Evolutionary conservation across 1,140 invertebrate species (phyloP).

Genomic region (Periplaneta americana): DNA sequence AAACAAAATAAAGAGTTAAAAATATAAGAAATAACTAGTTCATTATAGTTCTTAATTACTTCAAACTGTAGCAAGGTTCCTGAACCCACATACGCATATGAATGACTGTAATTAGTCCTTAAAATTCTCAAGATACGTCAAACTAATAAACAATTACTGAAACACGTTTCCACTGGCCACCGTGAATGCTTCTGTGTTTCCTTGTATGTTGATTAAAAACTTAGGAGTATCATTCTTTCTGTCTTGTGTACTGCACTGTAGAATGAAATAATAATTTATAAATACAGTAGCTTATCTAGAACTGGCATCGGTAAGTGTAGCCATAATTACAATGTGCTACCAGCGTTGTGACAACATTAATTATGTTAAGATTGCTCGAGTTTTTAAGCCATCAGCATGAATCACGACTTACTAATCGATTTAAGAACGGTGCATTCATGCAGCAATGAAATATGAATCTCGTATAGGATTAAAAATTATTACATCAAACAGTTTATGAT

Average conservation of each 20-base stretch:
- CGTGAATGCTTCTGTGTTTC: not conserved
- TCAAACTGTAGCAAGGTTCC: not conserved
- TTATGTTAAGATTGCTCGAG: not conserved
- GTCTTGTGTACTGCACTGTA: not conserved
- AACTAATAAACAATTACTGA: not conserved
- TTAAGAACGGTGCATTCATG: not conserved
- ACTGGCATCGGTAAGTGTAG: not conserved
- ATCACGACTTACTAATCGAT: not conserved
- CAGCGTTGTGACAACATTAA: not conserved
- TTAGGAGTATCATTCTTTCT: too few species aligned
- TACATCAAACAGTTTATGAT: too few species aligned
- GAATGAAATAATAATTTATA: not conserved
- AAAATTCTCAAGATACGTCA: not conserved
- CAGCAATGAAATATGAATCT: not conserved
- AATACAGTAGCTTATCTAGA: not conserved
- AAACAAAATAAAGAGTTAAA: not conserved
- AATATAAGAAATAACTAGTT: too few species aligned
- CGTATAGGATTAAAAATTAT: too few species aligned
- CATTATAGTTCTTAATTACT: not conserved
- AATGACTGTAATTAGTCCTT: not conserved
- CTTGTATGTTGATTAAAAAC: not conserved
- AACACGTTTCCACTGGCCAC: not conserved
- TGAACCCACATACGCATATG: not conserved
- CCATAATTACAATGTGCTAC: not conserved
- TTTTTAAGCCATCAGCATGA: not conserved